A percentile compares a stretch with the other conserved stretches of the same genome.
Conservation (phyloP, 2,113 vertebrate genomes). For the Gymnogyps californianus region DNA sequence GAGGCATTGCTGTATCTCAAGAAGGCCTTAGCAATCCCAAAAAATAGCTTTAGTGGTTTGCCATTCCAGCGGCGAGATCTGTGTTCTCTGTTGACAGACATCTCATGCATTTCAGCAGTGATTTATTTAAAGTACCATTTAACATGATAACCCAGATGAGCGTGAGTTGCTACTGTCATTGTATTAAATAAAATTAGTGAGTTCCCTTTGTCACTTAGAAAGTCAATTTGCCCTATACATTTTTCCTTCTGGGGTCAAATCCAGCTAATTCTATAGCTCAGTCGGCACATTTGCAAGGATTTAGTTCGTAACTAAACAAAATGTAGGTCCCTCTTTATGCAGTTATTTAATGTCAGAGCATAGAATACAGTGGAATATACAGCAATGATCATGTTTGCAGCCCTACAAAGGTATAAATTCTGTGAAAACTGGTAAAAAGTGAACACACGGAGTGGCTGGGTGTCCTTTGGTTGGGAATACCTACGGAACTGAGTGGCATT, state of each 20-base stretch:
- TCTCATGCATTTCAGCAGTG: background rate
- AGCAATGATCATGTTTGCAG: background rate
- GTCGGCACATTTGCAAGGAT: background rate
- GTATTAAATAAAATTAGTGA: background rate
- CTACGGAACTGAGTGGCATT: background rate
- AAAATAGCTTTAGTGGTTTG: background rate
- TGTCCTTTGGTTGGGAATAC: background rate
- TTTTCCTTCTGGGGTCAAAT: background rate
- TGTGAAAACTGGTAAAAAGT: background rate
- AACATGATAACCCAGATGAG: background rate
- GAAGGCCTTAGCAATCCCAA: background rate
- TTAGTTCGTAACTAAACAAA: background rate
- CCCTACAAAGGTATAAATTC: rapidly evolving
- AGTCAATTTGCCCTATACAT: background rate
- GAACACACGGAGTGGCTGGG: rapidly evolving
- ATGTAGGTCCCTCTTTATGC: background rate
- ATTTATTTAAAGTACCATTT: background rate
- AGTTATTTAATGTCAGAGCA: background rate
- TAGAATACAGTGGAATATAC: background rate
- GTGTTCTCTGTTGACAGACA: background rate
- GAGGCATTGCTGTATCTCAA: background rate
- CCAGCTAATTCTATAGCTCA: background rate
- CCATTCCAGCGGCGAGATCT: background rate
- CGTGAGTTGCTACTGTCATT: background rate
- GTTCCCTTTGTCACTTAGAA: background rate